A percentile compares a stretch with the other conserved stretches of the same genome.
Evolutionary conservation across 2,113 vertebrate species (phyloP).

Genomic region (Orycteropus afer): DNA sequence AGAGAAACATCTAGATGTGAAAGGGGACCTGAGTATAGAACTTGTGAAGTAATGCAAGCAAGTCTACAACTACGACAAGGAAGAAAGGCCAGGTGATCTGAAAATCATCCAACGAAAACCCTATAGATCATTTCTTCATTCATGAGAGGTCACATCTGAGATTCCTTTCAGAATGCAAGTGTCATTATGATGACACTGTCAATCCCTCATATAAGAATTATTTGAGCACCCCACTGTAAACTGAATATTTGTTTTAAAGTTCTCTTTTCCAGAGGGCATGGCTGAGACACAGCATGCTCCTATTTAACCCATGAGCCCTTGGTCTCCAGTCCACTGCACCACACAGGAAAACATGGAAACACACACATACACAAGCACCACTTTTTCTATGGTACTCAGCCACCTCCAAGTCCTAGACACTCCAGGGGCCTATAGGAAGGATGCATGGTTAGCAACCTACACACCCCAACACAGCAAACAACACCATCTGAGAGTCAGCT

Average conservation of each 20-base stretch:
- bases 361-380: background rate
- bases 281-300: background rate
- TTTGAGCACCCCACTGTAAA: background rate
- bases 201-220: background rate
- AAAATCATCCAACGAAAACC: background rate
- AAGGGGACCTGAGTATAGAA: background rate
- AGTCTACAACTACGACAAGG: background rate
- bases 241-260: constrained; percentile 17
- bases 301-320: background rate
- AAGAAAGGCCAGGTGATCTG: background rate
- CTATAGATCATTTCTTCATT: background rate
- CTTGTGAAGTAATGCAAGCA: background rate
- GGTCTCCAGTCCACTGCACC: background rate
- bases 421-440: background rate
- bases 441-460: background rate
- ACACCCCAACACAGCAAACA: background rate
- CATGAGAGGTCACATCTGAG: background rate
- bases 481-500: background rate
- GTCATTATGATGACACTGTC: background rate
- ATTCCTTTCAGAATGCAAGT: background rate
- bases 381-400: no score
- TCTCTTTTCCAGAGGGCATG: background rate
- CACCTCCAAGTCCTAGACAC: background rate
- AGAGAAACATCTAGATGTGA: background rate
- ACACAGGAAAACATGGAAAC: background rate